Percentiles rank a stretch among this genome's conserved stretches.
These are phyloP conservation scores for Agrochola circellaris DNA, from an alignment of 2,888 invertebrate species.

Conservation along the genomic window DNA sequence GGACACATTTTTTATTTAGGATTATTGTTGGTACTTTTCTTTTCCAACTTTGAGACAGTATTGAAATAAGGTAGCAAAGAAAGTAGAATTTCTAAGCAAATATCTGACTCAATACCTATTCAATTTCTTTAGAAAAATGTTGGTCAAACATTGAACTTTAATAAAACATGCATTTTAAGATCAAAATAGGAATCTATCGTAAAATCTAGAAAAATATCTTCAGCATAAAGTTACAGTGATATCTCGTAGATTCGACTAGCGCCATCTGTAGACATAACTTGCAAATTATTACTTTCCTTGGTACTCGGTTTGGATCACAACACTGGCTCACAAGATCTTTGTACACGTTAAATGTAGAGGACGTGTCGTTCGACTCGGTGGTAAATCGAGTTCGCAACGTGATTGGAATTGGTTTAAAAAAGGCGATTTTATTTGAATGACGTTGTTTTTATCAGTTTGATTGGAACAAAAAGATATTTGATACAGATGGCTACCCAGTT, in stretches of 20 bases:
- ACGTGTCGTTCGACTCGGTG: conserved; percentile 46
- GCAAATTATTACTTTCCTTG: conserved; percentile 53
- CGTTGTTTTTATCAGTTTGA: conserved; percentile 34
- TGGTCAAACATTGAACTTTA: not conserved
- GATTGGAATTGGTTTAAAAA: conserved; percentile 32
- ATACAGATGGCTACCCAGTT: not conserved
- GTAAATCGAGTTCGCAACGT: conserved; percentile 16
- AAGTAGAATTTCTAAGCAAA: not conserved
- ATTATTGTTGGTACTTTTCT: conserved; percentile 11
- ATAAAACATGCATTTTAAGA: conserved; percentile 6
- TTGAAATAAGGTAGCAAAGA: conserved; percentile 1
- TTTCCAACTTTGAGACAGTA: not conserved
- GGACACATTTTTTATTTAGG: conserved; percentile 24
- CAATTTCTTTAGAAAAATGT: not conserved
- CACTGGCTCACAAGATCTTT: conserved; percentile 34
- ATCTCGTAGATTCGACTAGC: conserved; percentile 32
- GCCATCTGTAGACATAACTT: conserved; percentile 58
- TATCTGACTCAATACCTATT: not conserved
- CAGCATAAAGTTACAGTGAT: conserved; percentile 9
- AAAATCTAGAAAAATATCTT: conserved; percentile 10
- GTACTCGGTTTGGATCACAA: conserved; percentile 27
- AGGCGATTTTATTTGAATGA: conserved; percentile 5
- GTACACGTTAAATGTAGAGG: conserved; percentile 51
- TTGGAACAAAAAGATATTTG: conserved; percentile 10
- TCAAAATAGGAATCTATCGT: not conserved